These are phyloP conservation scores for Drusus annulatus DNA, from an alignment of 1,140 invertebrate species.

Conservation along the genomic window DNA sequence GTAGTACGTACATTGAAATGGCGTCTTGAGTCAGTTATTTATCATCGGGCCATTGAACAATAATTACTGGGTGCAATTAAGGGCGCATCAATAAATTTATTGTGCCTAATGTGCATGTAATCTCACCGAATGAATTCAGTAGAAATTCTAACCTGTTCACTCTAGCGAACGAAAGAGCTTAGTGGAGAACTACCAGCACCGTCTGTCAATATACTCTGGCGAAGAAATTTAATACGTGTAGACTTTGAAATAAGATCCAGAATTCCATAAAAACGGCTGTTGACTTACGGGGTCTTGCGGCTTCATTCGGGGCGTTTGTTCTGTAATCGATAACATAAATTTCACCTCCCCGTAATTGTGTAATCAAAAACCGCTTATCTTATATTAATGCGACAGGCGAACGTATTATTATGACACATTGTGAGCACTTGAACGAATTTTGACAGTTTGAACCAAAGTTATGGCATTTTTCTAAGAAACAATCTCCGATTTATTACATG, in stretches of 20 bases:
- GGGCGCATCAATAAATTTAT: constrained; percentile 29
- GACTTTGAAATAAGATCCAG: constrained; percentile 10
- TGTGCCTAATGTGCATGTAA: constrained; percentile 31
- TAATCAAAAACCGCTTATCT: constrained; percentile 35
- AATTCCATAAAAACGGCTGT: constrained; percentile 9
- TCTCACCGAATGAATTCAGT: constrained; percentile 6
- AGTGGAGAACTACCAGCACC: not conserved
- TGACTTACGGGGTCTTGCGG: not conserved
- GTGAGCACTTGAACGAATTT: not conserved
- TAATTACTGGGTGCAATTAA: constrained; percentile 18
- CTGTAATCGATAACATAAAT: constrained; percentile 37
- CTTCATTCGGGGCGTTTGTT: constrained; percentile 21
- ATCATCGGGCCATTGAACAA: constrained; percentile 10
- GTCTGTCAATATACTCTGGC: not conserved
- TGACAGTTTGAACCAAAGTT: no score
- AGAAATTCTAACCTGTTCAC: constrained; percentile 20
- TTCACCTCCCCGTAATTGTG: constrained; percentile 22
- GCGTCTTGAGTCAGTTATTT: not conserved
- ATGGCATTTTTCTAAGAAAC: not conserved
- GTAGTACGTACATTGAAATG: no score
- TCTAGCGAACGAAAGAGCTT: not conserved
- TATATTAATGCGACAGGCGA: not conserved
- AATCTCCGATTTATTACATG: not conserved
- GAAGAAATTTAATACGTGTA: constrained; percentile 14
- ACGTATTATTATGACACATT: constrained; percentile 19